Evolutionary conservation across 2,888 invertebrate genomes (phyloP).

Genomic region (Boloria euphrosyne): DNA sequence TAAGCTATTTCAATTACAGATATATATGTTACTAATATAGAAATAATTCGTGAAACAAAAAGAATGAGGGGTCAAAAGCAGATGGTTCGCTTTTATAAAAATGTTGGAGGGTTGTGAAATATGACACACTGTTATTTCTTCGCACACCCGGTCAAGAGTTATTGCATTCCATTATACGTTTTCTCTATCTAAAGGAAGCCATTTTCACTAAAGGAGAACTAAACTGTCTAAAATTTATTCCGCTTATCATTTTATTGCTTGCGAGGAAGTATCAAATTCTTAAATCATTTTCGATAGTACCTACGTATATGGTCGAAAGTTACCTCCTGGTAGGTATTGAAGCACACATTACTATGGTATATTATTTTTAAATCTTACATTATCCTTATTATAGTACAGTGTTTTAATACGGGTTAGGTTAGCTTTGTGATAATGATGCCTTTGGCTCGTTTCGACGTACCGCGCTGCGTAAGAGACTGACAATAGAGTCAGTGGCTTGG

Average conservation of each 20-base stretch:
- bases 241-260: slow-evolving; percentile 66
- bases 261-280: slow-evolving; percentile 45
- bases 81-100: slow-evolving; percentile 82
- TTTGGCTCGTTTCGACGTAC: slow-evolving; percentile 64
- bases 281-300: slow-evolving; percentile 41
- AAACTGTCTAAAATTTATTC: slow-evolving; percentile 77
- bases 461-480: slow-evolving; percentile 73
- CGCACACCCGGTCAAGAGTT: slow-evolving; percentile 83
- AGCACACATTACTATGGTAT: not conserved
- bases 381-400: slow-evolving; percentile 17
- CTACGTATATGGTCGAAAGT: not conserved
- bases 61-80: slow-evolving; percentile 82
- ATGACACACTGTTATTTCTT: slow-evolving; percentile 83
- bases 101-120: slow-evolving; percentile 82
- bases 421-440: slow-evolving; percentile 45
- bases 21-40: slow-evolving; percentile 65
- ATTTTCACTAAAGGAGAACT: slow-evolving; percentile 79
- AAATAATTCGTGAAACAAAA: slow-evolving; percentile 80
- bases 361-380: not conserved
- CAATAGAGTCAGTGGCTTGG: slow-evolving; percentile 77
- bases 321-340: not conserved
- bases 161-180: slow-evolving; percentile 82
- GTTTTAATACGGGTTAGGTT: not conserved
- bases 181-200: slow-evolving; percentile 82
- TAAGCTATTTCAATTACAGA: slow-evolving; percentile 15